These are phyloP conservation scores for Drosophila ezoana DNA, from an alignment of 2,888 invertebrate genomes.

Conservation along the genomic window DNA sequence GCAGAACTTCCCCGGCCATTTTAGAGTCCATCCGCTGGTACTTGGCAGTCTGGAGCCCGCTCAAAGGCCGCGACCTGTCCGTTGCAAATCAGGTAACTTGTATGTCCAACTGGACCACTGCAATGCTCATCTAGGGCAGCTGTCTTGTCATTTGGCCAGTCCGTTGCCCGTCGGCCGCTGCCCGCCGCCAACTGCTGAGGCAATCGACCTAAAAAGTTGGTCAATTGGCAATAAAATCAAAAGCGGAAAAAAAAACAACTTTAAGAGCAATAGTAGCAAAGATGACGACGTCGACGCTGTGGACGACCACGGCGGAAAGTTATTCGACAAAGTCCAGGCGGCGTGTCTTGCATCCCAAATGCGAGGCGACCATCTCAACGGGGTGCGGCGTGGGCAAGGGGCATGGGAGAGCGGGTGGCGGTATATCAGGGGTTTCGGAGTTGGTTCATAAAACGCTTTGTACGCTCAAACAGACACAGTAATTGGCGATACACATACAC, in stretches of 20 bases:
- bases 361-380: constrained; percentile 25
- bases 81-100: constrained; percentile 62
- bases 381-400: not conserved
- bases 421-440: constrained; percentile 48
- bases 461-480: constrained; percentile 82
- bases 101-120: constrained; percentile 21
- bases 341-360: constrained; percentile 76
- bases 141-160: constrained; percentile 53
- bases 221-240: constrained; percentile 82
- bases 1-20: constrained; percentile 10
- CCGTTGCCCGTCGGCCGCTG: not conserved
- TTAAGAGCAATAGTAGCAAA: constrained; percentile 59
- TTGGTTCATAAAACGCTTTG: constrained; percentile 81
- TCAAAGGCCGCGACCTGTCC: constrained; percentile 50
- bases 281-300: constrained; percentile 33
- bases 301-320: constrained; percentile 40
- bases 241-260: constrained; percentile 72
- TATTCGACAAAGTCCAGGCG: constrained; percentile 75
- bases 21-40: constrained; percentile 21
- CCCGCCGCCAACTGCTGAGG: constrained; percentile 16
- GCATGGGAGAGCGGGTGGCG: not conserved
- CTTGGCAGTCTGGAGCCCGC: constrained; percentile 8
- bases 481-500: constrained; percentile 74
- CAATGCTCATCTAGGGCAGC: constrained; percentile 65
- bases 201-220: constrained; percentile 75